phyloP scores from a whole-genome alignment of 2,113 vertebrate species.

The Oryzias curvinotus region DNA sequence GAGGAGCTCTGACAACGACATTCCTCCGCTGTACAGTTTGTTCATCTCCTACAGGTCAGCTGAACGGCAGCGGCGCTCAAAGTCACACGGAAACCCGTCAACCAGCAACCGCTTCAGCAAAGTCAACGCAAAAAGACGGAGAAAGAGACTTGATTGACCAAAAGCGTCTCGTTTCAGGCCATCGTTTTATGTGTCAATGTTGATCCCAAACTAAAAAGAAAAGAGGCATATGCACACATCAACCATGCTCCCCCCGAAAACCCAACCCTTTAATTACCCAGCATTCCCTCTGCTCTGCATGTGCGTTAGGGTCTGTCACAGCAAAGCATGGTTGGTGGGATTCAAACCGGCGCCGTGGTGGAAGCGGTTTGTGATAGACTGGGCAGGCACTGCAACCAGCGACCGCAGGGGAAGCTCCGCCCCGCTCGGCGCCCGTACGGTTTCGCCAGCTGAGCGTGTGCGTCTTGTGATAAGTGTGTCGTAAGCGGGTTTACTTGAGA shows the following conservation, averaged over 20 bases:
- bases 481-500: constrained; percentile 31
- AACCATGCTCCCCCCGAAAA: constrained; percentile 57
- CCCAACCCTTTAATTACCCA: constrained; percentile 29
- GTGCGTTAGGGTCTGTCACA: constrained; percentile 35
- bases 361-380: constrained; percentile 18
- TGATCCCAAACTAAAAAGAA: constrained; percentile 79
- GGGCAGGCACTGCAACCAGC: constrained; percentile 57
- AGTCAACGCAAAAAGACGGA: constrained; percentile 78
- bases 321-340: constrained; percentile 62
- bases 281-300: constrained; percentile 16
- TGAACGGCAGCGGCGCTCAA: constrained; percentile 83
- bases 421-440: constrained; percentile 62
- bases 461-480: constrained; percentile 14
- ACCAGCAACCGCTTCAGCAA: constrained; percentile 81
- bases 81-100: constrained; percentile 88
- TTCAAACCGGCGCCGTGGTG: constrained; percentile 46
- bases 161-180: constrained; percentile 83
- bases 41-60: constrained; percentile 85
- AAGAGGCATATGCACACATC: constrained; percentile 92
- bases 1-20: constrained; percentile 86
- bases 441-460: constrained; percentile 32
- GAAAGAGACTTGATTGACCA: constrained; percentile 79
- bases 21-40: constrained; percentile 94
- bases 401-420: constrained; percentile 80
- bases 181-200: constrained; percentile 73